phyloP scores from a whole-genome alignment of 2,888 invertebrate genomes.

The Euplexia lucipara region DNA sequence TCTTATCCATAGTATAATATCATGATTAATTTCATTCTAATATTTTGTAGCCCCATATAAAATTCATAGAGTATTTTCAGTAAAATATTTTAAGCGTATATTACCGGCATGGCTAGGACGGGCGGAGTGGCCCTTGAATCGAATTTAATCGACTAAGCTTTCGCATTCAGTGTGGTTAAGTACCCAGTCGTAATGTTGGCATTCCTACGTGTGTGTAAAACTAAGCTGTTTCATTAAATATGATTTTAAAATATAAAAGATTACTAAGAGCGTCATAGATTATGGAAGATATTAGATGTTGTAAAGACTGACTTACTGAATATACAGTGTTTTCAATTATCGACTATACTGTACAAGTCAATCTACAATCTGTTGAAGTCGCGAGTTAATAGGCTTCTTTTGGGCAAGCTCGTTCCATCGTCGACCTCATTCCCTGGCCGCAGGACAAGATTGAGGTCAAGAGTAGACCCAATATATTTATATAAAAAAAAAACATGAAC shows the following conservation, averaged over 20 bases:
- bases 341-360: no score
- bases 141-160: constrained; percentile 70
- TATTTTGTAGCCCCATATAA: constrained; percentile 24
- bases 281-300: no score
- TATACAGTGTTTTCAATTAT: no score
- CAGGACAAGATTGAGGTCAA: no score
- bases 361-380: no score
- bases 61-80: constrained; percentile 56
- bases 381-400: no score
- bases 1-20: background rate
- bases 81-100: constrained; percentile 70
- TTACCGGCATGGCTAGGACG: constrained; percentile 65
- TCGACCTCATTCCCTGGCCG: no score
- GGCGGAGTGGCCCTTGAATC: constrained; percentile 67
- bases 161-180: constrained; percentile 67
- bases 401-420: no score
- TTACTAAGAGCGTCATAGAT: no score
- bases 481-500: no score
- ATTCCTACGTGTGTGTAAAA: constrained; percentile 41
- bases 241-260: constrained; percentile 16
- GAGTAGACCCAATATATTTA: no score
- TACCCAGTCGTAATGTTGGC: constrained; percentile 55
- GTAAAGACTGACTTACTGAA: no score
- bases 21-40: constrained; percentile 36
- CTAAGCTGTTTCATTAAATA: constrained; percentile 24